Evolutionary conservation across 2,888 invertebrate genomes (phyloP).

Genomic region (Cheilosia soror): DNA sequence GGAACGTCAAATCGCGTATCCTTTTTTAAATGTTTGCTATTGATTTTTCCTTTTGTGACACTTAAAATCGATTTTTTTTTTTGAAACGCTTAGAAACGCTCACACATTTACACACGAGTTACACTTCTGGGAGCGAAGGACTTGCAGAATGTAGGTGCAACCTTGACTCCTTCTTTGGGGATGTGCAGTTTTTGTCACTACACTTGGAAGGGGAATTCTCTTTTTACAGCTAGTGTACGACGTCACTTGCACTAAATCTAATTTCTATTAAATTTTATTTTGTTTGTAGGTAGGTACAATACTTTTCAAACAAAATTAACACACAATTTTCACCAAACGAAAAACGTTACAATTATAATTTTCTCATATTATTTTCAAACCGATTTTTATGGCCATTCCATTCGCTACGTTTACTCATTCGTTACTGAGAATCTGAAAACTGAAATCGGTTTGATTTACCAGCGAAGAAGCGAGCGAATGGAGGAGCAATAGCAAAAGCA

Average conservation of each 20-base stretch:
- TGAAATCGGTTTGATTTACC: conserved; percentile 51
- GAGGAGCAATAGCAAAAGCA: conserved; percentile 13
- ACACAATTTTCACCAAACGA: conserved; percentile 27
- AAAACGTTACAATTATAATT: conserved; percentile 12
- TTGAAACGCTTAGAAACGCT: conserved; percentile 2
- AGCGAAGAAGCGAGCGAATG: conserved; percentile 9
- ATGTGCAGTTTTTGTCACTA: conserved; percentile 36
- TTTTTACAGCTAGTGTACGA: conserved; percentile 31
- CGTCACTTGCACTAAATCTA: conserved; percentile 24
- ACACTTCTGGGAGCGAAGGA: conserved; percentile 62
- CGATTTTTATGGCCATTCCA: conserved; percentile 36
- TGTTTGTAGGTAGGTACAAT: neutral
- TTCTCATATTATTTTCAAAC: conserved; percentile 39
- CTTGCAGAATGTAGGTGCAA: conserved; percentile 66
- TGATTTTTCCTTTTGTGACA: conserved; percentile 63
- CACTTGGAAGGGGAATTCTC: conserved; percentile 17
- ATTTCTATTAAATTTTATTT: neutral
- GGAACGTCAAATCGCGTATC: conserved; percentile 8
- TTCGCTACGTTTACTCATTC: conserved; percentile 52
- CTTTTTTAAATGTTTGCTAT: conserved; percentile 35
- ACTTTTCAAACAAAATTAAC: conserved; percentile 32
- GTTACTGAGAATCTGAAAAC: conserved; percentile 53
- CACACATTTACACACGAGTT: conserved; percentile 30
- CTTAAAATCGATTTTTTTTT: conserved; percentile 52
- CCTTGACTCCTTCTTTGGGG: conserved; percentile 65